Evolutionary conservation across 2,113 vertebrate species (phyloP), one percentile per base, ranked within the genome.

Genomic region (Ellobius talpinus): DNA sequence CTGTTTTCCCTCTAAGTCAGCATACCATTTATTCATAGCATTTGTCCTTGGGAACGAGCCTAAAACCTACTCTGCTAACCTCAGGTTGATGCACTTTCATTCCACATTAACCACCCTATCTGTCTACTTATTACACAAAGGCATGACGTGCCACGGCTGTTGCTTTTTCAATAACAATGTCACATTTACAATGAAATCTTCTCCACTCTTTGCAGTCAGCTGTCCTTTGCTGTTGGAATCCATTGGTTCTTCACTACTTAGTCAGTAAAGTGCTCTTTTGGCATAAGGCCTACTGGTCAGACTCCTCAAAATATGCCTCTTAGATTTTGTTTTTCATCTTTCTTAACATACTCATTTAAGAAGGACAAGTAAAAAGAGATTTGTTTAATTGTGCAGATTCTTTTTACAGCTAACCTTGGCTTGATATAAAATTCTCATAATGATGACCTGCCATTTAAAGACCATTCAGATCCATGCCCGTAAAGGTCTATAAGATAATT

Each of bases 51-150:
- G 96, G 89, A 78, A 42, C 23, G 47, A 97, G 97, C 94, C 97
- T 89, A 96, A 97, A 96, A 91, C 14, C 73, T 89, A 97, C 95
- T 96, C 91, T 93, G 61, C 91, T 96, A 92, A 96, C 97, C 91
- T 89, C 96, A 95, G 91, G 91, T 72, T 58, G 97, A 79, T 65
- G 33, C 55, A 58, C 50, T 96, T 96, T 95, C 77, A 82, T 21
- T 87, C 78, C 73, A 87, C 70, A 90, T 86, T 73, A 95, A 91
- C 89, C 87, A 91, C 97, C 78, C 55, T 55, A 68, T 96, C 95
- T 89, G 73, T 96, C 95, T 89, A 68, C 77, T 95, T 86, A 86
- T 17, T 73, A 47, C 82, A 89, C 77, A 82, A 92, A 95, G 78
- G 58, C 87, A 94, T 77, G 73, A 91, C 86, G 33, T 65, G 45